A percentile compares a stretch with the other conserved stretches of the same genome.
Evolutionary conservation across 2,113 vertebrate genomes (phyloP).

Genomic region (Sinocyclocheilus anshuiensis): DNA sequence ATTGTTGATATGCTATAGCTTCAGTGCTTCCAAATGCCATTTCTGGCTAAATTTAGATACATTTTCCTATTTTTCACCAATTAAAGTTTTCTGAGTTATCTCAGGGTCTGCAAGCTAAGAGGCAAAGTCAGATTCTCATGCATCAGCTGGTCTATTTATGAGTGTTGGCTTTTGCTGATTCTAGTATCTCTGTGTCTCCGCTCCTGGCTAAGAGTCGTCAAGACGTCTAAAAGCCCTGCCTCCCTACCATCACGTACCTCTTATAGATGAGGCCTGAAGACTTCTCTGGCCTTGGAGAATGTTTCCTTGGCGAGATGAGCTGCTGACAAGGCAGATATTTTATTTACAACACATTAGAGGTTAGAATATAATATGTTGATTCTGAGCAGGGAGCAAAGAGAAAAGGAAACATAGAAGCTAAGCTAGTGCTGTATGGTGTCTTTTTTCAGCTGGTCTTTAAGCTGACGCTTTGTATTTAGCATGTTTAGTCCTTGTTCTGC

Average conservation of each 20-base stretch:
- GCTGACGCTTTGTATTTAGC: constrained; percentile 19
- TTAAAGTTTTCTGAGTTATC: neutral
- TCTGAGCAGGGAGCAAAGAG: constrained; percentile 18
- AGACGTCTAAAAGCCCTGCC: constrained; percentile 49
- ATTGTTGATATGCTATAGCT: neutral
- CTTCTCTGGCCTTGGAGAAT: constrained; percentile 61
- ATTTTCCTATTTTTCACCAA: neutral
- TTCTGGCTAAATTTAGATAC: neutral
- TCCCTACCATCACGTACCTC: constrained; percentile 51
- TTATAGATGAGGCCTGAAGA: constrained; percentile 57
- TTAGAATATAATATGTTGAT: constrained; percentile 50
- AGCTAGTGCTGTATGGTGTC: neutral
- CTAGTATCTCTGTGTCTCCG: constrained; percentile 32
- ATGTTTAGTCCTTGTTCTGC: neutral
- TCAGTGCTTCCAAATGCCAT: neutral
- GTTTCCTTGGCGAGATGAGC: constrained; percentile 56
- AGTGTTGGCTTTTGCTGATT: constrained; percentile 51
- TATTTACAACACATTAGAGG: constrained; percentile 72
- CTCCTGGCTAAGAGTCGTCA: constrained; percentile 44
- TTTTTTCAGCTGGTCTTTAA: constrained; percentile 18
- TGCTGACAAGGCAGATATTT: constrained; percentile 71
- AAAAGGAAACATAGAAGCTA: constrained; percentile 14
- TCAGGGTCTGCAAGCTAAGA: neutral
- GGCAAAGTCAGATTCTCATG: neutral
- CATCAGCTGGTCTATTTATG: constrained; percentile 29